Conservation (phyloP, 2,888 invertebrate genomes). For the Drosophila mettleri region DNA sequence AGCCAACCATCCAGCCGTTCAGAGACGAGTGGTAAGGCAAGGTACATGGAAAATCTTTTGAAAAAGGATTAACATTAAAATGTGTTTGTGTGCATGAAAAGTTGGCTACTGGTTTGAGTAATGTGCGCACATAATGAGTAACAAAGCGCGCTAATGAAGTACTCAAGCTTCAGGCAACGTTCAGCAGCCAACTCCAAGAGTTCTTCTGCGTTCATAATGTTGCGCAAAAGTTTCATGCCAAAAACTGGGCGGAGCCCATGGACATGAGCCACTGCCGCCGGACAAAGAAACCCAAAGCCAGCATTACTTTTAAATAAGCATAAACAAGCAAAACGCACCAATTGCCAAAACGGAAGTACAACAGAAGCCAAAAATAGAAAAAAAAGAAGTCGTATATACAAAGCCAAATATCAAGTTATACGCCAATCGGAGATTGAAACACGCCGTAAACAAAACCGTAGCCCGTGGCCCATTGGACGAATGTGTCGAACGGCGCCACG, state of each 20-base stretch:
- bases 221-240: slow-evolving; percentile 35
- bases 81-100: slow-evolving; percentile 53
- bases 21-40: slow-evolving; percentile 8
- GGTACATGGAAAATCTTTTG: slow-evolving; percentile 65
- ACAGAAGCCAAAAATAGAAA: slow-evolving; percentile 23
- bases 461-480: neutral
- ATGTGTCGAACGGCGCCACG: slow-evolving; percentile 18
- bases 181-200: slow-evolving; percentile 46
- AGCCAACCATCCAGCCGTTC: neutral
- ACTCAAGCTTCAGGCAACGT: slow-evolving; percentile 62
- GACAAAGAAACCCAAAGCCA: slow-evolving; percentile 26
- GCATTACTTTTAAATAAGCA: slow-evolving; percentile 38
- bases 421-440: slow-evolving; percentile 20
- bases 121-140: slow-evolving; percentile 78
- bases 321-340: slow-evolving; percentile 45
- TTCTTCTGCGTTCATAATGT: slow-evolving; percentile 12
- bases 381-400: neutral
- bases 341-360: slow-evolving; percentile 54
- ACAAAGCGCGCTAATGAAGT: slow-evolving; percentile 79
- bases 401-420: slow-evolving; percentile 10
- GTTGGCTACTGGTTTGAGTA: slow-evolving; percentile 71
- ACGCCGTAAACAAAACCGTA: slow-evolving; percentile 33
- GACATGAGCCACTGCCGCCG: slow-evolving; percentile 14
- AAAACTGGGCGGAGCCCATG: slow-evolving; percentile 14
- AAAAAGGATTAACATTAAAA: slow-evolving; percentile 79